Conservation (phyloP, 2,113 vertebrate genomes). For the Phycodurus eques region DNA sequence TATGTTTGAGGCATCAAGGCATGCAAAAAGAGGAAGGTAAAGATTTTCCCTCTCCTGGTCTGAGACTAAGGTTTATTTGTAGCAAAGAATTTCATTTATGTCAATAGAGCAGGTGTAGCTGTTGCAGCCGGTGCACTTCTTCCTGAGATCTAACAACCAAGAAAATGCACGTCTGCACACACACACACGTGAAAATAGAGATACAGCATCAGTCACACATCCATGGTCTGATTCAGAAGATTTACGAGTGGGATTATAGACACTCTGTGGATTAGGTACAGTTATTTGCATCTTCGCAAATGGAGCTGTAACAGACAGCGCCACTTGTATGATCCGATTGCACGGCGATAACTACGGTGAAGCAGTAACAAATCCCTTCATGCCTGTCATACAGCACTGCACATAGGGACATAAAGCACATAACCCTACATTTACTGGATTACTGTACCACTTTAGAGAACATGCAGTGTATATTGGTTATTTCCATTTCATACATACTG, state of each 20-base stretch:
- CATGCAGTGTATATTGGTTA: neutral
- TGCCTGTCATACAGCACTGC: constrained; percentile 7
- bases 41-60: too few relatives aligned
- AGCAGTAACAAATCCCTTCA: constrained; percentile 18
- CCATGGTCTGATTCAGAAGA: constrained; percentile 15
- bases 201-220: constrained; percentile 4
- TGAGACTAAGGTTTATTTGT: too few relatives aligned
- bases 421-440: neutral
- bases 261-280: constrained; percentile 48
- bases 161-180: neutral
- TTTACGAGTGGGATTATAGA: constrained; percentile 46
- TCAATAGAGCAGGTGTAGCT: too few relatives aligned
- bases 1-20: too few relatives aligned
- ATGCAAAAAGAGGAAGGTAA: too few relatives aligned
- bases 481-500: constrained; percentile 9
- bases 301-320: neutral
- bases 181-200: neutral
- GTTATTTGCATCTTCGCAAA: constrained; percentile 39
- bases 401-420: constrained; percentile 1
- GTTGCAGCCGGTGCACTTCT: neutral
- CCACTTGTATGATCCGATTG: constrained; percentile 43
- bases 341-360: constrained; percentile 20
- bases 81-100: too few relatives aligned
- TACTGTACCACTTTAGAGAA: neutral
- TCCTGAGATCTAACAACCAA: neutral